Evolutionary conservation across 2,888 invertebrate genomes (phyloP), one percentile per base, ranked within the genome.

Genomic region (Coecobrya sp.): DNA sequence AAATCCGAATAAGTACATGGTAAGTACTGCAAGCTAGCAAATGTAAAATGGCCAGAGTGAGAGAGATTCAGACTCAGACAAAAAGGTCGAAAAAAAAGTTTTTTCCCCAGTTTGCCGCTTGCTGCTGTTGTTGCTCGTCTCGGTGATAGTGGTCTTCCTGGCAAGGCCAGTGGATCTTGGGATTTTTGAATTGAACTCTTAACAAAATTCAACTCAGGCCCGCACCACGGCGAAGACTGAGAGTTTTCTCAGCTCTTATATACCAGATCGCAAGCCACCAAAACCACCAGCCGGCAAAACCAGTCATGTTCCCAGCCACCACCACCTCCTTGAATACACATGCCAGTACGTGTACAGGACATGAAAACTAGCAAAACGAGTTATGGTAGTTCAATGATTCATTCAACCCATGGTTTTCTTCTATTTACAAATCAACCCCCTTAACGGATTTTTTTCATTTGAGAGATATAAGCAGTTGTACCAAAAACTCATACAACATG

Each of bases 181-280:
- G 91, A 92, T 62, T 92, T 91, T 91, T 91, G 93, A 94, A 93
- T 94, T 93, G 94, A 93, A 93, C 82, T 93, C 92, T 81, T 52
- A 84, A 88, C 91, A 92, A 88, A 86, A 93, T 94, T 93, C 94
- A 93, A 93, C 91, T 93, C 93, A 92, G 90, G 93, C 94, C 94
- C 93, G 93, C 84, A 93, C 94, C 94, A 94, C 94, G 94, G 94
- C 94, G 93, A 94, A 94, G 94, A 95, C 94, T 95, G 94, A 95
- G 92, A 93, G 93, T 92, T 93, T 94, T 94, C 93, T 92, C 93
- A 89, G 93, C 93, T 93, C 94, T 93, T 95, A 95, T 95, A 95
- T 95, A 95, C 94, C 93, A 93, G 76, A 70, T 92, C 87, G 91
- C 82, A 68, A 87, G 91, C 87, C 91, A 92, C 81, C 86, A 91